Percentiles rank a stretch among this genome's conserved stretches.
These are phyloP conservation scores for Caenorhabditis sinica DNA, from an alignment of 2,888 invertebrate genomes.

Conservation along the genomic window DNA sequence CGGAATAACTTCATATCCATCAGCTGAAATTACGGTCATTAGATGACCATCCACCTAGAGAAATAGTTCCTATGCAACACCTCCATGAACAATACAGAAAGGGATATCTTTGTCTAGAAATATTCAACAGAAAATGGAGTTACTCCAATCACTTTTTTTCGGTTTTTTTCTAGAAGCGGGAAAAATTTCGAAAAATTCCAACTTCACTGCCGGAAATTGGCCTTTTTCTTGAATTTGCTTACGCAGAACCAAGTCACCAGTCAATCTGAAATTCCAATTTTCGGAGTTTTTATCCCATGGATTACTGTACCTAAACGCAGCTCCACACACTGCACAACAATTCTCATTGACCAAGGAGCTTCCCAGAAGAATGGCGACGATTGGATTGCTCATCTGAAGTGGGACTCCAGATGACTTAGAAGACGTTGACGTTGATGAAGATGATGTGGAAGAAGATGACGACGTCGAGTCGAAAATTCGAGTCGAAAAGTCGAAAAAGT, in stretches of 20 bases:
- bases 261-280: slow-evolving; percentile 84
- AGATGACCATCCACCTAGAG: slow-evolving; percentile 78
- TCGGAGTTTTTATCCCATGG: neutral
- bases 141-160: too few relatives aligned
- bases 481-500: too few relatives aligned
- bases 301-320: slow-evolving; percentile 88
- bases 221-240: slow-evolving; percentile 84
- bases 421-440: slow-evolving; percentile 18
- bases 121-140: too few relatives aligned
- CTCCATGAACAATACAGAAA: slow-evolving; percentile 80
- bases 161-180: too few relatives aligned
- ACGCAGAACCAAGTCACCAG: slow-evolving; percentile 97
- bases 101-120: slow-evolving; percentile 70
- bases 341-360: slow-evolving; percentile 87
- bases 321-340: slow-evolving; percentile 98
- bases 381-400: slow-evolving; percentile 67
- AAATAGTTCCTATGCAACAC: slow-evolving; percentile 79
- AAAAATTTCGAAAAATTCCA: too few relatives aligned
- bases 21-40: slow-evolving; percentile 78
- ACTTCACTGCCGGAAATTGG: slow-evolving; percentile 40
- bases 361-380: slow-evolving; percentile 75
- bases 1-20: slow-evolving; percentile 79
- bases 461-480: too few relatives aligned
- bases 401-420: neutral
- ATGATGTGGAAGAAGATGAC: slow-evolving; percentile 14